Conservation (phyloP, 2,888 invertebrate species). For the Epinotia nisella region DNA sequence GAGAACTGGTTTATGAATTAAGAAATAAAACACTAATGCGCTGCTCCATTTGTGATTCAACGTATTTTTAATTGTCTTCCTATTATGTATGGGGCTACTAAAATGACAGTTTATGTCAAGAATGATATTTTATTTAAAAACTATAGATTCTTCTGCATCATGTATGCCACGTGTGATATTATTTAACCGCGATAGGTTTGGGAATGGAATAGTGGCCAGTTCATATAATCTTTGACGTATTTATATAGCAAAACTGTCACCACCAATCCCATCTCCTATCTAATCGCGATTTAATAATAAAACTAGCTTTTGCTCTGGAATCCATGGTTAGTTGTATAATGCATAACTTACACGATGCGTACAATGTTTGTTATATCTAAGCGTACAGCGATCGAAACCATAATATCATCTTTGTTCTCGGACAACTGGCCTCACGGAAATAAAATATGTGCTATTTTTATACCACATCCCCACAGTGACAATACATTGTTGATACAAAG, state of each 20-base stretch:
- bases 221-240: no score
- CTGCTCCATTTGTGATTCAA: conserved; percentile 15
- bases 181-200: no score
- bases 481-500: conserved; percentile 38
- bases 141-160: not conserved
- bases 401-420: conserved; percentile 64
- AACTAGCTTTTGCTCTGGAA: conserved; percentile 4
- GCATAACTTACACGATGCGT: conserved; percentile 21
- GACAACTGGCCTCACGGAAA: conserved; percentile 55
- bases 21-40: conserved; percentile 27
- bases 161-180: no score
- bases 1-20: conserved; percentile 8
- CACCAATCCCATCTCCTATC: no score
- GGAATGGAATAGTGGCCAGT: no score
- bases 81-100: not conserved
- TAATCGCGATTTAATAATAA: not conserved
- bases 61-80: conserved; percentile 18
- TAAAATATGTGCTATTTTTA: conserved; percentile 50
- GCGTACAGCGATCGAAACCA: conserved; percentile 53
- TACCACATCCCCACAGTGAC: conserved; percentile 31
- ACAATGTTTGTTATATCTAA: conserved; percentile 39
- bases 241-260: no score
- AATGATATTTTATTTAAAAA: not conserved
- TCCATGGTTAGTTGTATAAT: conserved; percentile 1
- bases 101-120: not conserved